Percentiles rank a stretch among this genome's conserved stretches.
phyloP scores from a whole-genome alignment of 2,888 invertebrate genomes.

The Drosophila koepferae region DNA sequence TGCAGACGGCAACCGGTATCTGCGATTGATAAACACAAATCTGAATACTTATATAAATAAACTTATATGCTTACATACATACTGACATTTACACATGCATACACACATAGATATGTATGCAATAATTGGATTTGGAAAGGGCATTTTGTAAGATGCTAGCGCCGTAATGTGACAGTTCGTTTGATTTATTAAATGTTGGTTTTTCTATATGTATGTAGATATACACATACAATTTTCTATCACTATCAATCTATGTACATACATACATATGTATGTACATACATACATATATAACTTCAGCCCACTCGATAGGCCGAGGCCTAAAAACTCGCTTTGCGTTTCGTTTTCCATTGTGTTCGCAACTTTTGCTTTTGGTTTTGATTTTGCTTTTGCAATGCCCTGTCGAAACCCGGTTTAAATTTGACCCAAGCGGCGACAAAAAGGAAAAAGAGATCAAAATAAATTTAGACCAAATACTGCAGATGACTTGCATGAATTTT shows the following conservation, averaged over 20 bases:
- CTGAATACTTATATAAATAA: constrained; percentile 25
- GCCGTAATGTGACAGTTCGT: constrained; percentile 14
- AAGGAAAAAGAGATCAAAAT: constrained; percentile 41
- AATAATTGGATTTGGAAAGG: constrained; percentile 72
- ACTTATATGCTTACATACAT: constrained; percentile 1
- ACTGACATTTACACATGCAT: neutral
- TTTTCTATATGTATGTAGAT: neutral
- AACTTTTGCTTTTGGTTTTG: constrained; percentile 10
- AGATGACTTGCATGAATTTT: constrained; percentile 68
- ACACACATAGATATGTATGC: constrained; percentile 30
- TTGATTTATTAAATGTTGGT: constrained; percentile 38
- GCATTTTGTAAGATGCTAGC: constrained; percentile 49
- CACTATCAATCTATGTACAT: neutral
- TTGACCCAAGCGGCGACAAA: constrained; percentile 44
- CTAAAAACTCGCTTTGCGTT: constrained; percentile 40
- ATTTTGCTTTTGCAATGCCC: constrained; percentile 58
- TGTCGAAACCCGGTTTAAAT: constrained; percentile 58
- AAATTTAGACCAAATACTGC: constrained; percentile 62
- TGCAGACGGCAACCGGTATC: constrained; percentile 34
- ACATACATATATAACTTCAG: neutral
- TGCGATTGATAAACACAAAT: constrained; percentile 32
- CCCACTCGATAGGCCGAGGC: constrained; percentile 11
- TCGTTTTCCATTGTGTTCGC: constrained; percentile 56
- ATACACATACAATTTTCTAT: constrained; percentile 1
- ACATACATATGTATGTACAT: neutral